Percentiles rank a stretch among this genome's conserved stretches.
phyloP scores from a whole-genome alignment of 37 sponge, comb jelly and placozoan genomes.

The Crambe crambe region DNA sequence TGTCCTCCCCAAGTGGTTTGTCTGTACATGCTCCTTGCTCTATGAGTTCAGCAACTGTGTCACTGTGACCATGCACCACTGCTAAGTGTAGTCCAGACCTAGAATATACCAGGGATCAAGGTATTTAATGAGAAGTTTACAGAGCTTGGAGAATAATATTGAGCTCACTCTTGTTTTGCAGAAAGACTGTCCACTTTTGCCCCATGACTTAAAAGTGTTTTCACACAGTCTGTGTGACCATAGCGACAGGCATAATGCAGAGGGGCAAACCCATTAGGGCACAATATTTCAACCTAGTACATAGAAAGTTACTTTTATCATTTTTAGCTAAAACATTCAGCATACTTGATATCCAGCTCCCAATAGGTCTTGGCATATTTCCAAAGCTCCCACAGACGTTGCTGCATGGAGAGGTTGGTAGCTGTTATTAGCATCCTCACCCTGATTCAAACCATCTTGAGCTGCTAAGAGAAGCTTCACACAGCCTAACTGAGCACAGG shows the following conservation, averaged over 20 bases:
- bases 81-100: slow-evolving; percentile 71
- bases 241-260: slow-evolving; percentile 59
- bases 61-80: slow-evolving; percentile 24
- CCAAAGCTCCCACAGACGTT: slow-evolving; percentile 53
- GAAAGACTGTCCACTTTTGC: slow-evolving; percentile 36
- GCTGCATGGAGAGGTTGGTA: slow-evolving; percentile 61
- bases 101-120: background rate
- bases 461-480: slow-evolving; percentile 16
- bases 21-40: slow-evolving; percentile 37
- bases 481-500: slow-evolving; percentile 40
- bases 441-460: background rate
- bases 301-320: background rate
- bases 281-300: background rate
- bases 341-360: slow-evolving; percentile 38
- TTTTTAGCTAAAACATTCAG: background rate
- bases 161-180: slow-evolving; percentile 21
- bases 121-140: background rate
- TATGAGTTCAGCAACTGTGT: slow-evolving; percentile 25
- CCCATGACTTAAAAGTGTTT: slow-evolving; percentile 29
- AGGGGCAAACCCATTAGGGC: slow-evolving; percentile 25
- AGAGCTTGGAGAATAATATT: too few species aligned
- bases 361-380: slow-evolving; percentile 31
- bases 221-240: slow-evolving; percentile 50
- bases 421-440: background rate
- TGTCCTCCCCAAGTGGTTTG: background rate